A percentile compares a stretch with the other conserved stretches of the same genome.
Evolutionary conservation across 2,113 vertebrate genomes (phyloP).

Genomic region (Syngnathus scovelli): DNA sequence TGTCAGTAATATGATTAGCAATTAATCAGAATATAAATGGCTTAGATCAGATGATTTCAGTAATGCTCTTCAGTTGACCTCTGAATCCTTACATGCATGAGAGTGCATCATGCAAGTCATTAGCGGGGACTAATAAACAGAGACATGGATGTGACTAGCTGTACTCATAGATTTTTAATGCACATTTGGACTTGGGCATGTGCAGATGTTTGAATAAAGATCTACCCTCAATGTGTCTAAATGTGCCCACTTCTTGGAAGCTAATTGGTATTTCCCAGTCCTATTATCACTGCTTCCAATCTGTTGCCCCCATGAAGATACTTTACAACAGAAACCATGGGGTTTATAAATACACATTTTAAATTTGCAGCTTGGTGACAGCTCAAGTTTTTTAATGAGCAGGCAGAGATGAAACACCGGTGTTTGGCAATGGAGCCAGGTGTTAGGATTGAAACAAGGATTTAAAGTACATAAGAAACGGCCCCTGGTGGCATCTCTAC

Average conservation of each 20-base stretch:
- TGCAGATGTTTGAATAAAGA: not conserved
- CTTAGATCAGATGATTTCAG: not conserved
- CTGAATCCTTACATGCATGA: not conserved
- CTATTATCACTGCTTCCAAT: conserved; percentile 41
- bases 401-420: conserved; percentile 19
- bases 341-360: conserved; percentile 42
- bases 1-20: not conserved
- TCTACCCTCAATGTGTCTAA: conserved; percentile 9
- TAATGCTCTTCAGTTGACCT: not conserved
- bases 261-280: conserved; percentile 41
- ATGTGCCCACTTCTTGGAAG: conserved; percentile 30
- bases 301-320: conserved; percentile 30
- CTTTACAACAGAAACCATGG: conserved; percentile 25
- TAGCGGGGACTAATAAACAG: not conserved
- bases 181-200: not conserved
- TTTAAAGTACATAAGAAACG: conserved; percentile 26
- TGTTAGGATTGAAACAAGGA: conserved; percentile 40
- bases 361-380: conserved; percentile 7
- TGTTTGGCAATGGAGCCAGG: conserved; percentile 40
- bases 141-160: not conserved
- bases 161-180: not conserved
- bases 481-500: conserved; percentile 6
- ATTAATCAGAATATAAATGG: not conserved
- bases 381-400: conserved; percentile 11
- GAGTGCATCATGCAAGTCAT: not conserved